These are phyloP conservation scores for Rhopalosiphum maidis DNA, from an alignment of 1,140 invertebrate genomes.

Conservation along the genomic window DNA sequence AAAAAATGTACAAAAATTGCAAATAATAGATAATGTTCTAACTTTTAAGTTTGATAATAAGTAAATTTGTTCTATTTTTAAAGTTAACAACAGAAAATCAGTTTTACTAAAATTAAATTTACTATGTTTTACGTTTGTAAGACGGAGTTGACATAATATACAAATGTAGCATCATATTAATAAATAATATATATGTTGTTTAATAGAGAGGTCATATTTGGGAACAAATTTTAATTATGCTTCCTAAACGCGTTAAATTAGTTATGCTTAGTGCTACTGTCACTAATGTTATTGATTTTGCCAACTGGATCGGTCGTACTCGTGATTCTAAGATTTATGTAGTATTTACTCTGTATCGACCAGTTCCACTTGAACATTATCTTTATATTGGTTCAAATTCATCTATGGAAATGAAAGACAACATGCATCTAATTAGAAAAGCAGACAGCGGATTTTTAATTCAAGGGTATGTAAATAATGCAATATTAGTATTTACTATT, in stretches of 20 bases:
- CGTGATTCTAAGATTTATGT: constrained; percentile 94
- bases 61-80: too few relatives aligned
- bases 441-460: constrained; percentile 73
- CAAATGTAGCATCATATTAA: too few relatives aligned
- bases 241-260: constrained; percentile 93
- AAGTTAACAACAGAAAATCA: too few relatives aligned
- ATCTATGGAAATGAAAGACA: constrained; percentile 73
- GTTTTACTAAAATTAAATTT: too few relatives aligned
- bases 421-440: constrained; percentile 86
- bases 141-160: too few relatives aligned
- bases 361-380: constrained; percentile 94
- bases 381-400: constrained; percentile 85
- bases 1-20: too few relatives aligned
- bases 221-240: constrained; percentile 97
- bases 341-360: constrained; percentile 90
- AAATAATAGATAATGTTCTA: too few relatives aligned
- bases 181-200: constrained; percentile 57
- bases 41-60: too few relatives aligned
- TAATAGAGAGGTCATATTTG: constrained; percentile 93
- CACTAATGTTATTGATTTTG: constrained; percentile 95
- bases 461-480: constrained; percentile 69
- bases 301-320: constrained; percentile 95
- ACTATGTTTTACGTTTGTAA: too few relatives aligned
- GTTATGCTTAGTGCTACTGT: constrained; percentile 98
- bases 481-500: not conserved